Conservation (phyloP, 2,113 vertebrate species). For the Raja brachyura region DNA sequence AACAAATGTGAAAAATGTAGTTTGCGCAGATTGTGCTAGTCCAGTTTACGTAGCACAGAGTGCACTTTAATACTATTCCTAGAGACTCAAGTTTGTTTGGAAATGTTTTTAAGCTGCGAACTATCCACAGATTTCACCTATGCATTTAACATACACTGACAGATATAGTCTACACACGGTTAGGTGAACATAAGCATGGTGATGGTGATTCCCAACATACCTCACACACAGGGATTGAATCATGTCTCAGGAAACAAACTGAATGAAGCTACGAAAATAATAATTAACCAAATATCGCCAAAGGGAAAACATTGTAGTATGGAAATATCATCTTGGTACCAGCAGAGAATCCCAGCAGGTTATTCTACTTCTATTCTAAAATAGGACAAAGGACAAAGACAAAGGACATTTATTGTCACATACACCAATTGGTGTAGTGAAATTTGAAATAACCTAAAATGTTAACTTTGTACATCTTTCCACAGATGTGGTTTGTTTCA, state of each 20-base stretch:
- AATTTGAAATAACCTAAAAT: too few relatives aligned
- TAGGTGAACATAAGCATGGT: neutral
- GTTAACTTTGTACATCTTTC: too few relatives aligned
- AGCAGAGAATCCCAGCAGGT: too few relatives aligned
- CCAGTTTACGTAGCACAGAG: neutral
- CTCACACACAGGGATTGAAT: neutral
- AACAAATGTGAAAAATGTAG: neutral
- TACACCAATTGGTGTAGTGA: too few relatives aligned
- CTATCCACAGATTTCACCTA: neutral
- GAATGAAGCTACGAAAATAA: neutral
- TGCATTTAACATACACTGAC: neutral
- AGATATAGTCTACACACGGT: neutral
- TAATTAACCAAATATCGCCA: neutral
- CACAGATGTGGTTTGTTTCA: too few relatives aligned
- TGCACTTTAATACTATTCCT: neutral
- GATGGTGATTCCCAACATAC: neutral
- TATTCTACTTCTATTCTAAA: too few relatives aligned
- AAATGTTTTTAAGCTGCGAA: neutral
- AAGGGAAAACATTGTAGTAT: neutral
- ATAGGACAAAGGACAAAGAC: too few relatives aligned
- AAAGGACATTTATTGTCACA: too few relatives aligned
- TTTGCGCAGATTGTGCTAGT: neutral
- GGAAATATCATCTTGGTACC: neutral
- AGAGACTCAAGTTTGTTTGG: neutral
- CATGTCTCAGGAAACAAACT: neutral